Percentiles rank a stretch among this genome's conserved stretches.
Evolutionary conservation across 2,113 vertebrate species (phyloP).

Genomic region (Pagrus major): DNA sequence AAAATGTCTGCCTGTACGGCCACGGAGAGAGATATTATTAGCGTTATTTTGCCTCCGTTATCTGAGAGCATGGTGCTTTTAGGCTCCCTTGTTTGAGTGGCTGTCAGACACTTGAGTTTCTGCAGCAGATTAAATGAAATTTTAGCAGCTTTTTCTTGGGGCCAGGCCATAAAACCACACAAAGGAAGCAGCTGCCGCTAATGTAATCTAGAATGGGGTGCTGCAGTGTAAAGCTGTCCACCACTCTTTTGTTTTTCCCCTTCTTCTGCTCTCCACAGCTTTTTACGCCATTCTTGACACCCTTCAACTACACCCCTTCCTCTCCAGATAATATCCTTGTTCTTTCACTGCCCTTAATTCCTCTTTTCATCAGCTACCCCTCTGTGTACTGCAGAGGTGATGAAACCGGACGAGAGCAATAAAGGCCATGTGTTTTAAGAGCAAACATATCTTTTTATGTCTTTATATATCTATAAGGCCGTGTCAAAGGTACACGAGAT

Average conservation of each 20-base stretch:
- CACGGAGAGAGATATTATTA: conserved; percentile 88
- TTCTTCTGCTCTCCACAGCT: conserved; percentile 66
- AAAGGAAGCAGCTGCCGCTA: conserved; percentile 93
- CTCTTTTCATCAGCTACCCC: conserved; percentile 60
- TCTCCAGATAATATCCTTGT: conserved; percentile 70
- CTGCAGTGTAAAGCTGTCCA: conserved; percentile 80
- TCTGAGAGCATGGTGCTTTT: conserved; percentile 90
- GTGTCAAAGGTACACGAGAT: conserved; percentile 63
- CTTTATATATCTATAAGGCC: conserved; percentile 24
- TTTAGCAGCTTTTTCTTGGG: conserved; percentile 90
- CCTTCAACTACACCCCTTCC: conserved; percentile 63
- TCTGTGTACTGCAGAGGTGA: conserved; percentile 49
- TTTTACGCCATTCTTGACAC: conserved; percentile 72
- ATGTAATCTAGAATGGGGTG: conserved; percentile 86
- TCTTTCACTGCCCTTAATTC: conserved; percentile 66
- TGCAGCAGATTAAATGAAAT: conserved; percentile 93
- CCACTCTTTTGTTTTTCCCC: conserved; percentile 77
- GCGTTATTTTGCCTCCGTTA: conserved; percentile 88
- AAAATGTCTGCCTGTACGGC: conserved; percentile 87
- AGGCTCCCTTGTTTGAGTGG: conserved; percentile 88
- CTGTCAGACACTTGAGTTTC: conserved; percentile 91
- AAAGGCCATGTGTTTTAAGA: conserved; percentile 59
- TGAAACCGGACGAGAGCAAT: conserved; percentile 52
- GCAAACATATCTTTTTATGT: conserved; percentile 61
- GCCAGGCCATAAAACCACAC: conserved; percentile 85